These are phyloP conservation scores for Cryptotis parvus DNA, from an alignment of 2,113 vertebrate species.

Conservation along the genomic window DNA sequence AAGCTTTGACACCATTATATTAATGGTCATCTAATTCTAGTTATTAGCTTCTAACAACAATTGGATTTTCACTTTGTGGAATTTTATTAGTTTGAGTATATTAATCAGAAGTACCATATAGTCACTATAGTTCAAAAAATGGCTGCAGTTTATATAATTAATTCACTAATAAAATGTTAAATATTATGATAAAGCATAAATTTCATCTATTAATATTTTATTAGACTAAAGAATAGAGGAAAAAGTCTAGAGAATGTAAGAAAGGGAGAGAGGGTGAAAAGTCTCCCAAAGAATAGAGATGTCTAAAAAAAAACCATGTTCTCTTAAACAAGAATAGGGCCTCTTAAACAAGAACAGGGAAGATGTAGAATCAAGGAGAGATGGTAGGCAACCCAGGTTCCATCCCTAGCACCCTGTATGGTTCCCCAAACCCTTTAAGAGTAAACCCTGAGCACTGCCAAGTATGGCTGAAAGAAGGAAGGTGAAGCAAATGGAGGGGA, in stretches of 20 bases:
- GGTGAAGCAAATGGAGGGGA: too few species aligned
- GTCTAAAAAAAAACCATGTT: neutral
- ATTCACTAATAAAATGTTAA: slow-evolving; percentile 4
- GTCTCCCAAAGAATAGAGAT: neutral
- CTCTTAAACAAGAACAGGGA: neutral
- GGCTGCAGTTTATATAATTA: neutral
- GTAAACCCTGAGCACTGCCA: too few species aligned
- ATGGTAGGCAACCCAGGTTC: too few species aligned
- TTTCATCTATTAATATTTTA: neutral
- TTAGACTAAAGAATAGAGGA: neutral
- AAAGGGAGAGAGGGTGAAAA: neutral
- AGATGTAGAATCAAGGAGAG: too few species aligned
- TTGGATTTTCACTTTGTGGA: neutral
- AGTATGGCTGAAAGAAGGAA: too few species aligned
- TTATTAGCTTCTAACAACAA: neutral
- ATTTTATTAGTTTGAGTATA: neutral
- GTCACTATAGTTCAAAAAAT: neutral
- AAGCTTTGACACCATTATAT: neutral
- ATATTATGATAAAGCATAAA: neutral
- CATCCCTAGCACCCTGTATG: too few species aligned
- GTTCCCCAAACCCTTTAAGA: too few species aligned
- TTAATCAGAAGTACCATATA: neutral
- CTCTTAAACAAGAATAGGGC: slow-evolving; percentile 31
- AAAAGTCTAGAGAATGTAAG: neutral
- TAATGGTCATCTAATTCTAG: neutral